Evolutionary conservation across 2,888 invertebrate genomes (phyloP), one percentile per base, ranked within the genome.

Genomic region (Temnothorax unifasciatus): DNA sequence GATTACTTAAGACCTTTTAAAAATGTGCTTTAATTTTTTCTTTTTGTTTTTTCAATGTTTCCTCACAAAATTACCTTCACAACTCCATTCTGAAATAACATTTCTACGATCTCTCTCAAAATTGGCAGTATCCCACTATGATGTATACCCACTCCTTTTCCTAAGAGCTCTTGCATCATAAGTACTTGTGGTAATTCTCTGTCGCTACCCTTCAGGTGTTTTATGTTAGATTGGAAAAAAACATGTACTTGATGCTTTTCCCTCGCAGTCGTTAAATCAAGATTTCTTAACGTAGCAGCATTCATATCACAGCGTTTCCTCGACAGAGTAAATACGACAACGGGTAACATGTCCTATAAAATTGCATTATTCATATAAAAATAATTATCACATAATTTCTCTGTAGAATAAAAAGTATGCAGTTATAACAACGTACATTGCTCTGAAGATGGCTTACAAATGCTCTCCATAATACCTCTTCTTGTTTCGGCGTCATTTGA

Each of bases 51-150:
- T 57, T 9, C 15, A n/a, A 34, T 15, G 5, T 29, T 11, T 44
- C 18, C 41, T 54, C 54, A 11, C 11, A 15, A 44, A 74, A 63
- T 92, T 95, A 97, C 97, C 95, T 97, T 99, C 54, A 99, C 99
- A 86, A 98, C 96, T 8, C 99, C 99, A 88, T 97, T 96, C 93
- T 99, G 98, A 94, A 99, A 99, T 18, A 99, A 96, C 96, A 99
- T 97, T 95, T 99, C 99, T 0, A 99, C 99, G 75, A 99, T 98
- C 96, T 99, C 99, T 94, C 99, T 99, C n/a, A 99, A 96, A 91
- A 99, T 97, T 0, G 99, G 99, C 85, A 99, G 95, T 90, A 99
- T 99, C 15, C 99, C 99, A 94, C 99, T 99, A 95, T 99, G 99
- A 95, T 99, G 99, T 4, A 99, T 97, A 0, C 99, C 99, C 86